Evolutionary conservation across 2,113 vertebrate genomes (phyloP).

Genomic region (Caretta caretta): DNA sequence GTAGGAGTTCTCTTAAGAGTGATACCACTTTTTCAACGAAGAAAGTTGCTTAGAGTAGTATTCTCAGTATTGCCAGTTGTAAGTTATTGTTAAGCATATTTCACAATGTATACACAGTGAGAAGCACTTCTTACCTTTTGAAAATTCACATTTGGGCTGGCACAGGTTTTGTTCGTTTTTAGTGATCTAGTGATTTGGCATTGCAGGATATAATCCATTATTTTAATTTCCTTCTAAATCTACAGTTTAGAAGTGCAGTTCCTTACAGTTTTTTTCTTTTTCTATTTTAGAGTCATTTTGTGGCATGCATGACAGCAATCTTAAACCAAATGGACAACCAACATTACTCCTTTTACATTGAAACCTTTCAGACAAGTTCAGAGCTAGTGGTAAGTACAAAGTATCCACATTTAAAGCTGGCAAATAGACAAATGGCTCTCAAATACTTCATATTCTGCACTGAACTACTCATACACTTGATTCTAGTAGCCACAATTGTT

Average conservation of each 20-base stretch:
- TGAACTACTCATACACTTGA: not conserved
- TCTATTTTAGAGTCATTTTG: constrained; percentile 91
- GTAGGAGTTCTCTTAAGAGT: not conserved
- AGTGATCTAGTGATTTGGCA: not conserved
- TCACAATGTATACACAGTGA: not conserved
- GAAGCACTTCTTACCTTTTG: not conserved
- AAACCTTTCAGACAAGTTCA: constrained; percentile 88
- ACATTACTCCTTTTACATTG: constrained; percentile 93
- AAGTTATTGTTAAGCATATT: not conserved
- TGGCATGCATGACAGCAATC: constrained; percentile 98
- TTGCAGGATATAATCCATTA: not conserved
- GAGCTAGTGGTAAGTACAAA: constrained; percentile 92
- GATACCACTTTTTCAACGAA: not conserved
- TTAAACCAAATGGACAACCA: constrained; percentile 94
- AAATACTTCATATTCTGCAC: not conserved
- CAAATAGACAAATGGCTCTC: not conserved
- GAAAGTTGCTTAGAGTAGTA: not conserved
- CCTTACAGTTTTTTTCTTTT: constrained; percentile 1
- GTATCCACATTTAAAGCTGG: not conserved
- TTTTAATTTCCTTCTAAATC: not conserved
- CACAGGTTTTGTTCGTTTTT: not conserved
- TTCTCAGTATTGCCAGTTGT: not conserved
- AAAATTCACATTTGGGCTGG: not conserved
- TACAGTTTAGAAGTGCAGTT: not conserved
- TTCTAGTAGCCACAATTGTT: not conserved